These are phyloP conservation scores for Odontocolon sp. DNA, from an alignment of 2,888 invertebrate species.

Conservation along the genomic window DNA sequence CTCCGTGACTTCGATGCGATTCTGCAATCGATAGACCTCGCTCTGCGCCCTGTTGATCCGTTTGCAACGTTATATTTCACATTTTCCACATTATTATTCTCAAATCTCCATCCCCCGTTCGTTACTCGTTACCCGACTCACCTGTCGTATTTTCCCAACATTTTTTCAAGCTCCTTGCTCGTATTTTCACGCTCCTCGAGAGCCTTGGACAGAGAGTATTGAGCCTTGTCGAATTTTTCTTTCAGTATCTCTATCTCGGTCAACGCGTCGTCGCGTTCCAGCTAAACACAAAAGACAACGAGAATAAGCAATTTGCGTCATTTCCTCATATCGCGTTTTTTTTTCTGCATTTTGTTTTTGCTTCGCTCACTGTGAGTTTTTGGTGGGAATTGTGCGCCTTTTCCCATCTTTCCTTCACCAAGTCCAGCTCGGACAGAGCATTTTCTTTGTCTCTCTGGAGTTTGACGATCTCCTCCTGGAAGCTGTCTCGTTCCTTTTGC, in stretches of 20 bases:
- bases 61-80: neutral
- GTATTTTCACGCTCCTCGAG: slow-evolving; percentile 93
- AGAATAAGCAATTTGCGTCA: no score
- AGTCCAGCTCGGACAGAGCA: slow-evolving; percentile 91
- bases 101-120: no score
- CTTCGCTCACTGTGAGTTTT: slow-evolving; percentile 87
- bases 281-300: slow-evolving; percentile 80
- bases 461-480: slow-evolving; percentile 90
- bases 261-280: slow-evolving; percentile 92
- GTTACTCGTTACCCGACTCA: slow-evolving; percentile 81
- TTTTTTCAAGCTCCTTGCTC: slow-evolving; percentile 95
- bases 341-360: neutral
- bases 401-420: slow-evolving; percentile 93
- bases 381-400: slow-evolving; percentile 92
- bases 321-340: neutral
- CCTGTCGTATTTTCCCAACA: slow-evolving; percentile 96
- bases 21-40: slow-evolving; percentile 93
- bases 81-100: neutral
- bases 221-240: slow-evolving; percentile 94
- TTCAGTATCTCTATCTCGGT: slow-evolving; percentile 93
- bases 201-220: slow-evolving; percentile 90
- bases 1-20: slow-evolving; percentile 92
- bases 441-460: slow-evolving; percentile 93
- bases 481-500: slow-evolving; percentile 93
- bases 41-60: slow-evolving; percentile 88